phyloP scores from a whole-genome alignment of 2,888 invertebrate species.

The Masnerella sp. region DNA sequence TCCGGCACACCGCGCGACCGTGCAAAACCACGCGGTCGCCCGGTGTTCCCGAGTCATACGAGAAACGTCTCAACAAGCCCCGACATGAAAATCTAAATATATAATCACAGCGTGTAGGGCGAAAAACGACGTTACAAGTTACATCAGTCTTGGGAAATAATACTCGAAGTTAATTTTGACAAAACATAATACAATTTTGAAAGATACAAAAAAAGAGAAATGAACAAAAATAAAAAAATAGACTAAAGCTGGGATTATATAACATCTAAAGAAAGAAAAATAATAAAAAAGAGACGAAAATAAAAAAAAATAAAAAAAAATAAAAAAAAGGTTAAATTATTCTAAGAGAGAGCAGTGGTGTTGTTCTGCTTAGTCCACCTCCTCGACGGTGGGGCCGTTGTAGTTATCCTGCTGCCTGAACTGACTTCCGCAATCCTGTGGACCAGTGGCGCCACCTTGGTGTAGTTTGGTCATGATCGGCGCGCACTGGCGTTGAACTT shows the following conservation, averaged over 20 bases:
- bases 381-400: constrained; percentile 84
- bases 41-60: too few relatives aligned
- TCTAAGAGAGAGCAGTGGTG: constrained; percentile 29
- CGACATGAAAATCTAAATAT: constrained; percentile 60
- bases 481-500: constrained; percentile 78
- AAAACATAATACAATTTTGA: too few relatives aligned
- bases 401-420: constrained; percentile 73
- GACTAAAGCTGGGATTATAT: too few relatives aligned
- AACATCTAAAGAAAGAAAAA: too few relatives aligned
- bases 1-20: too few relatives aligned
- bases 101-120: constrained; percentile 29
- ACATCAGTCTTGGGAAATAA: constrained; percentile 50
- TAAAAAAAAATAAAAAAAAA: too few relatives aligned
- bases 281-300: too few relatives aligned
- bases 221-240: too few relatives aligned
- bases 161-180: too few relatives aligned
- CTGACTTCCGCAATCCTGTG: constrained; percentile 70
- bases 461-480: constrained; percentile 82
- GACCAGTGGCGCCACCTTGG: constrained; percentile 70
- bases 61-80: constrained; percentile 53
- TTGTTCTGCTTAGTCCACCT: constrained; percentile 81
- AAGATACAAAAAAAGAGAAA: too few relatives aligned
- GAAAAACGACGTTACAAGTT: constrained; percentile 51
- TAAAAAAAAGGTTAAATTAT: constrained; percentile 5
- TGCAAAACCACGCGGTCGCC: too few relatives aligned